phyloP scores from a whole-genome alignment of 1,140 invertebrate species.

The Periplaneta americana region DNA sequence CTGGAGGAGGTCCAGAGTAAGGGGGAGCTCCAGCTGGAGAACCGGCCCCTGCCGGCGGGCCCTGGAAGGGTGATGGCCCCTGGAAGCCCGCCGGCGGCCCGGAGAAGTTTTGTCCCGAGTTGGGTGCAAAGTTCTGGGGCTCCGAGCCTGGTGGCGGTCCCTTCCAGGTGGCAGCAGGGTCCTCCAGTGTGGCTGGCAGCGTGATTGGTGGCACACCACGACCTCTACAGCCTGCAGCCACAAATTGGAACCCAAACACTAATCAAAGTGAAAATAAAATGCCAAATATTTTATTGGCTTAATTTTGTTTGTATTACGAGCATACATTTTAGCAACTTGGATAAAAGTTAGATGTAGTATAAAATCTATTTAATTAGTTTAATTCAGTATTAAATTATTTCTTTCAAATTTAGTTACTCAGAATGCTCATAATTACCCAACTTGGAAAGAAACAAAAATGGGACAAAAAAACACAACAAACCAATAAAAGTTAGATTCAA shows the following conservation, averaged over 20 bases:
- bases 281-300: not conserved
- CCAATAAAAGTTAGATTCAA: too few relatives aligned
- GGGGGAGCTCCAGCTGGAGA: slow-evolving; percentile 55
- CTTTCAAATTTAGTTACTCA: too few relatives aligned
- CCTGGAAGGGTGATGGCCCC: slow-evolving; percentile 52
- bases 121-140: slow-evolving; percentile 51
- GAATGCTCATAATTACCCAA: too few relatives aligned
- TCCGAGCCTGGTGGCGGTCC: slow-evolving; percentile 57
- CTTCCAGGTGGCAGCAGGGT: slow-evolving; percentile 60
- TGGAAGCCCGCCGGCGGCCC: slow-evolving; percentile 52
- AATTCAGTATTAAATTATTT: too few relatives aligned
- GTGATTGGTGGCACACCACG: slow-evolving; percentile 54
- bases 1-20: slow-evolving; percentile 57
- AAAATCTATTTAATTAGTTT: too few relatives aligned
- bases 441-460: too few relatives aligned
- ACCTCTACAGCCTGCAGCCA: slow-evolving; percentile 54
- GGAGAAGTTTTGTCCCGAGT: slow-evolving; percentile 48
- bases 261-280: not conserved
- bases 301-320: too few relatives aligned
- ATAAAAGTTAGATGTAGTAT: too few relatives aligned
- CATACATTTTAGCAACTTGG: too few relatives aligned
- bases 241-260: slow-evolving; percentile 12
- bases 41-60: slow-evolving; percentile 54
- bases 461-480: too few relatives aligned
- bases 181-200: slow-evolving; percentile 61